These are phyloP conservation scores for Noctua janthe DNA, from an alignment of 2,888 invertebrate genomes.

Conservation along the genomic window DNA sequence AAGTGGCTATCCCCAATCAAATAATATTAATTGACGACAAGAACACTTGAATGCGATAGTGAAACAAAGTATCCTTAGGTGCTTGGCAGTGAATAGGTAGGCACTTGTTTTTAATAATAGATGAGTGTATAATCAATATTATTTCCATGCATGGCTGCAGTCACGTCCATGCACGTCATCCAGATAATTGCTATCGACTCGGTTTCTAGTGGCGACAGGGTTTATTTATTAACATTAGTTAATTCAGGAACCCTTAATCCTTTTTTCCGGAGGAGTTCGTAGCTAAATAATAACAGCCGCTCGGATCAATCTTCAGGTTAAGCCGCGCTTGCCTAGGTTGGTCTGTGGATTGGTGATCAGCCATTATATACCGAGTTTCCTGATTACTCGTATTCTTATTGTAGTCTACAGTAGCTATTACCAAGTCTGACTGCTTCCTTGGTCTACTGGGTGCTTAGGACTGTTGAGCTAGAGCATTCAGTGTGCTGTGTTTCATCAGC, in stretches of 20 bases:
- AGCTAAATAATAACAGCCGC: too few species aligned
- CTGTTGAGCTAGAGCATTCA: not conserved
- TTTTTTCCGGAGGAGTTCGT: too few species aligned
- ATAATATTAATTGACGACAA: not conserved
- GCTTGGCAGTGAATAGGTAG: not conserved
- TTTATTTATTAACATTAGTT: not conserved
- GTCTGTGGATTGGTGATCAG: too few species aligned
- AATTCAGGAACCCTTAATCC: too few species aligned
- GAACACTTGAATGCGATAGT: not conserved
- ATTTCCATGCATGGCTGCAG: conserved; percentile 32
- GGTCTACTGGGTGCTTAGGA: not conserved
- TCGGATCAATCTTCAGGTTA: too few species aligned
- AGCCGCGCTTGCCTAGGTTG: too few species aligned
- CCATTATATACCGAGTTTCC: too few species aligned
- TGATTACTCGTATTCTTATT: too few species aligned
- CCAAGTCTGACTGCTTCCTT: not conserved
- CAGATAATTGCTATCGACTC: conserved; percentile 4
- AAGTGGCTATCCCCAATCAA: conserved; percentile 2
- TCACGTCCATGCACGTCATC: conserved; percentile 27
- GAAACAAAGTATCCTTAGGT: not conserved
- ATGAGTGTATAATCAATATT: conserved; percentile 16
- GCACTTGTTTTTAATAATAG: conserved; percentile 3
- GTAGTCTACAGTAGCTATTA: too few species aligned
- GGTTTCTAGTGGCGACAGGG: not conserved
- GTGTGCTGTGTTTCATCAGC: not conserved